Evolutionary conservation across 30 jellyfish, hydroid and myxozoan genomes (phyloP).

Genomic region (Nemopilema nomurai): DNA sequence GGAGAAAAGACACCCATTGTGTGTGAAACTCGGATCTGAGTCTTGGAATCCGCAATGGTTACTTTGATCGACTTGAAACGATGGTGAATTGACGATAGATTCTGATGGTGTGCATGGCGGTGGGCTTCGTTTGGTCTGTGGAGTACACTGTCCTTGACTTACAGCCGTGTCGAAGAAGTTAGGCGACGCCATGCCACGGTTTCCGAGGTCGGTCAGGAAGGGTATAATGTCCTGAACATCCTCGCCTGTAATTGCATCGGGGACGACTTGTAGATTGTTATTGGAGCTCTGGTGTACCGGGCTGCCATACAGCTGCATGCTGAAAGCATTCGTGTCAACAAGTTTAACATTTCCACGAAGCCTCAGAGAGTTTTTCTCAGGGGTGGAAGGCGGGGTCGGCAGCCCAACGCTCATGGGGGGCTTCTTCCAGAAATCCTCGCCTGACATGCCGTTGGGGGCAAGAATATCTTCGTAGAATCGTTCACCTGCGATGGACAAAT

Average conservation of each 20-base stretch:
- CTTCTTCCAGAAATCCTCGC: constrained; percentile 68
- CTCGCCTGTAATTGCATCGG: constrained; percentile 76
- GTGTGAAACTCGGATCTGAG: constrained; percentile 43
- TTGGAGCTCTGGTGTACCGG: constrained; percentile 66
- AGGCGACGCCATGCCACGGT: constrained; percentile 79
- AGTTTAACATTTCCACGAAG: constrained; percentile 42
- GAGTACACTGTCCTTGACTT: constrained; percentile 44
- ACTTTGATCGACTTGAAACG: constrained; percentile 30
- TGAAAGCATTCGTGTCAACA: constrained; percentile 38
- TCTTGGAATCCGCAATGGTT: constrained; percentile 36
- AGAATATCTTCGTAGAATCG: constrained; percentile 73
- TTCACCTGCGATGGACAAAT: constrained; percentile 44
- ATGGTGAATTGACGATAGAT: constrained; percentile 34
- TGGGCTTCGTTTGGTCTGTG: constrained; percentile 51
- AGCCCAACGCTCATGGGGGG: constrained; percentile 57
- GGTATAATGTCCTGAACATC: constrained; percentile 82
- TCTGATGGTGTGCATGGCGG: constrained; percentile 60
- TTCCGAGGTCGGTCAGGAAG: constrained; percentile 63
- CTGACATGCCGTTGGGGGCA: constrained; percentile 47
- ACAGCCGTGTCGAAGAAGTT: constrained; percentile 55
- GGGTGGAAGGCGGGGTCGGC: constrained; percentile 86
- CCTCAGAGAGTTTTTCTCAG: constrained; percentile 61
- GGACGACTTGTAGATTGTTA: constrained; percentile 82
- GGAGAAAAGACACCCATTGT: constrained; percentile 19
- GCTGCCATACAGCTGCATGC: constrained; percentile 13